Base-by-base conservation (phyloP, 2,797 vertebrate genomes). In the Emydoidea blandingii region DNA sequence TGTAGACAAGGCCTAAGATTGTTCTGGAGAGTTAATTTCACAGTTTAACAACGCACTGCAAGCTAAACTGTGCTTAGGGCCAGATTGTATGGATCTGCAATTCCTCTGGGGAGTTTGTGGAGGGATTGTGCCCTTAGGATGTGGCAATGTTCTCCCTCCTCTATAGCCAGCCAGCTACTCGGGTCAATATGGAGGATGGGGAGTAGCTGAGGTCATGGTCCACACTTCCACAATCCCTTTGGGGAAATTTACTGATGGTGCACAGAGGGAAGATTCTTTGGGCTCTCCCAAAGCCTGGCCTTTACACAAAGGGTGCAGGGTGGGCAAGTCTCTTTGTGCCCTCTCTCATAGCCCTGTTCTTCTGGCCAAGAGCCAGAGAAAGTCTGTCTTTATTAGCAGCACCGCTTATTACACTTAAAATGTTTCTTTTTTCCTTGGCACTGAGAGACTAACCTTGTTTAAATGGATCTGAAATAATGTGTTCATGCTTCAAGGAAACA, bases 371-470 rank as follows among this genome's bases (percentile, higher is more conserved):
- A 23, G 72, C 62, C 34, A 47, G 18, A 6, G 5, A 80, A 84
- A 89, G 57, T 84, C 47, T 89, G 14, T 82, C 7, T 76, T 94
- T 81, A 94, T 93, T 93, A 93, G 84, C 52, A 76, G 1, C 0
- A 0, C 47, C 74, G 47, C 79, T 94, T 88, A 53, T 94, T 91
- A 59, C 90, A 85, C 1, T 1, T 76, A 37, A 81, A 86, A 25
- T 91, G 65, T 65, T 92, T 86, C 21, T 91, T 49, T 91, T 82
- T 68, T 89, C 52, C 81, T 95, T 68, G 29, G 12, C 82, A 50
- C 27, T 83, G 90, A 49, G 34, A 11, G 65, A 59, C 47, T 0
- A 34, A 68, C 87, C 81, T 93, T 93, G 68, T 53, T 87, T 6
- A 49, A 62, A 37, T 49, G 47, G 25, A 37, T 94, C 18, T 29